Evolutionary conservation across 2,797 vertebrate species (phyloP).

Genomic region (Aldrovandia affinis): DNA sequence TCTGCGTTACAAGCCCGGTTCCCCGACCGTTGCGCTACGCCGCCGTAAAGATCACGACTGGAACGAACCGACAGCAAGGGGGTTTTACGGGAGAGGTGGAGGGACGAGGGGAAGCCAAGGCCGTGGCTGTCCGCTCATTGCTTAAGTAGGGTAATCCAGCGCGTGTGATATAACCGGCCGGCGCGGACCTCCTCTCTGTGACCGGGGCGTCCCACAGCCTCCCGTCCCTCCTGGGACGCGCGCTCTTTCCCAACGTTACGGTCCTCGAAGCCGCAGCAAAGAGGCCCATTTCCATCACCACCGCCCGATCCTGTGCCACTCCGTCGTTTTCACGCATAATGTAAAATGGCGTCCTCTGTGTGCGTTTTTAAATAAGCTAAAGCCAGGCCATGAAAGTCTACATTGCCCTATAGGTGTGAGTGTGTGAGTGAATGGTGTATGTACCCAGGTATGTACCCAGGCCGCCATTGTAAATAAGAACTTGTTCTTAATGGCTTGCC

Average conservation of each 20-base stretch:
- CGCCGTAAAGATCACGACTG: not conserved
- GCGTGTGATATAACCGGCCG: not conserved
- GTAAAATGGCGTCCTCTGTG: slow-evolving; percentile 35
- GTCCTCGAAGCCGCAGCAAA: slow-evolving; percentile 45
- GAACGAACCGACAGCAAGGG: not conserved
- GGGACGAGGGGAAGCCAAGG: not conserved
- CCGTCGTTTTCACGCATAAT: slow-evolving; percentile 56
- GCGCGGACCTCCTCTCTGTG: no score
- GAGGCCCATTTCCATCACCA: slow-evolving; percentile 41
- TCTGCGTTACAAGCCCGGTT: no score
- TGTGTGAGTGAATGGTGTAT: no score
- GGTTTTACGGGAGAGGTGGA: not conserved
- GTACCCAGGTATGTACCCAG: no score
- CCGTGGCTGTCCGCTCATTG: not conserved
- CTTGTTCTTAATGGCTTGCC: no score
- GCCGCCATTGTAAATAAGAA: no score
- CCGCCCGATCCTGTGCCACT: slow-evolving; percentile 43
- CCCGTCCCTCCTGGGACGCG: not conserved
- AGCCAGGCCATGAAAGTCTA: no score
- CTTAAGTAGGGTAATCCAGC: not conserved
- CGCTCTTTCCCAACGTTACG: slow-evolving; percentile 36
- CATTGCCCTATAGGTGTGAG: no score
- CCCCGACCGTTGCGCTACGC: no score
- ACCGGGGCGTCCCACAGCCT: no score
- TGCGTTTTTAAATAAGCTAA: slow-evolving; percentile 16